Evolutionary conservation across 2,113 vertebrate genomes (phyloP), one percentile per base, ranked within the genome.

Genomic region (Crocuta crocuta): DNA sequence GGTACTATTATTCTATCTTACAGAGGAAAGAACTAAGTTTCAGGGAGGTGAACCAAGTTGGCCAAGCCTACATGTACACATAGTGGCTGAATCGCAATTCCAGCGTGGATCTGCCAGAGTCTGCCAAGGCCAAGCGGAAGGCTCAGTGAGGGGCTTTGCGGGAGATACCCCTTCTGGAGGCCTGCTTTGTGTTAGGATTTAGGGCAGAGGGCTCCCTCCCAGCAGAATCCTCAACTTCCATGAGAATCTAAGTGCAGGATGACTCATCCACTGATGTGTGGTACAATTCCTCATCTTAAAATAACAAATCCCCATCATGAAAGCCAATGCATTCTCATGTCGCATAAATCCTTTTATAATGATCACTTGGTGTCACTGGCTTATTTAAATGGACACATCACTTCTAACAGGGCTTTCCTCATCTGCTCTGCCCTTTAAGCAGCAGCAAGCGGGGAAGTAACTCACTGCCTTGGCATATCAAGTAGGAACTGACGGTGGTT

Each of bases 331-430:
- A 53, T 83, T 63, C 17, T 2, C 0, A 79, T 73, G 74, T 31
- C 35, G 4, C 50, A 85, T 73, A 91, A 96, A 91, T 95, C 92
- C 86, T 94, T 80, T 50, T 24, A 19, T 66, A 73, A 97, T 21
- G 81, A 96, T 88, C 39, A 61, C 80, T 71, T 19, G 76, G 89
- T 91, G 63, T 95, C 91, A 61, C 66, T 2, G 45, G 91, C 33
- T 68, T 87, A 80, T 94, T 89, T 63, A 80, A 95, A 84, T 39
- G 73, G 91, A 85, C n/a, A 68, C 55, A 58, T 80, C 68, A 68
- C 35, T 92, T 61, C 74, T 65, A 74, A 61, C 43, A 13, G 81
- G 85, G 45, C 39, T 80, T 58, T 39, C 31, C 53, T 71, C 28
- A 70, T 55, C 53, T 81, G n/a, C n/a, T 78, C 35, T 55, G 73